Percentiles rank a stretch among this genome's conserved stretches.
Evolutionary conservation across 2,888 invertebrate genomes (phyloP).

Genomic region (Tenthredo amoena): DNA sequence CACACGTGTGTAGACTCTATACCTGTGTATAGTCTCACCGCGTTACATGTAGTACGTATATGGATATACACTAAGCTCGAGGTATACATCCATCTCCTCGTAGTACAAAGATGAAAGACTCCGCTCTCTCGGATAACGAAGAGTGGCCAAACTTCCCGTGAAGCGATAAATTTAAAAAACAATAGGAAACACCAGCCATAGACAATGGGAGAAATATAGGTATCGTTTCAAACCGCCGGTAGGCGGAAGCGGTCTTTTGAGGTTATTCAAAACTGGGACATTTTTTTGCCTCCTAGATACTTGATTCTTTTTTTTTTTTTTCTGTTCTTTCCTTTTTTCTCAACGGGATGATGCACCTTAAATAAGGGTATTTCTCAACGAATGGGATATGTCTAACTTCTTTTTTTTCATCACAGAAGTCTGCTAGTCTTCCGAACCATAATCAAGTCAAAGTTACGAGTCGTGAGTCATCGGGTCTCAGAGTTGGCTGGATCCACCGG

Average conservation of each 20-base stretch:
- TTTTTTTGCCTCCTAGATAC: constrained; percentile 51
- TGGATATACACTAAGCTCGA: constrained; percentile 49
- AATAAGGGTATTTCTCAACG: no score
- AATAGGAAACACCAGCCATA: constrained; percentile 75
- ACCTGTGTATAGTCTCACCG: neutral
- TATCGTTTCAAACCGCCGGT: constrained; percentile 55
- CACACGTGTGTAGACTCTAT: neutral
- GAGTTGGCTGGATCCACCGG: no score
- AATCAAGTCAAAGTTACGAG: no score
- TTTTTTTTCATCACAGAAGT: no score
- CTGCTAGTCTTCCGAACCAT: no score
- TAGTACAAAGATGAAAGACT: constrained; percentile 72
- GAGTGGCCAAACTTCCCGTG: constrained; percentile 75
- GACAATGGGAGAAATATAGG: constrained; percentile 76
- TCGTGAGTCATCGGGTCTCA: no score
- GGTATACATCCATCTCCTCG: constrained; percentile 59
- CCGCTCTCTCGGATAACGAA: constrained; percentile 63
- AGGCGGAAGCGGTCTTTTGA: constrained; percentile 65
- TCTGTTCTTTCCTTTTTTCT: neutral
- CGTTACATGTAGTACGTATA: constrained; percentile 24
- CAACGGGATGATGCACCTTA: neutral
- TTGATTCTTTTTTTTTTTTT: neutral
- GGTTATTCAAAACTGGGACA: constrained; percentile 61
- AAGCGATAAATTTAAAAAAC: constrained; percentile 77
- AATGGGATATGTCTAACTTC: no score